These are phyloP conservation scores for Chaetophractus vellerosus DNA, from an alignment of 2,797 vertebrate genomes.

Conservation along the genomic window DNA sequence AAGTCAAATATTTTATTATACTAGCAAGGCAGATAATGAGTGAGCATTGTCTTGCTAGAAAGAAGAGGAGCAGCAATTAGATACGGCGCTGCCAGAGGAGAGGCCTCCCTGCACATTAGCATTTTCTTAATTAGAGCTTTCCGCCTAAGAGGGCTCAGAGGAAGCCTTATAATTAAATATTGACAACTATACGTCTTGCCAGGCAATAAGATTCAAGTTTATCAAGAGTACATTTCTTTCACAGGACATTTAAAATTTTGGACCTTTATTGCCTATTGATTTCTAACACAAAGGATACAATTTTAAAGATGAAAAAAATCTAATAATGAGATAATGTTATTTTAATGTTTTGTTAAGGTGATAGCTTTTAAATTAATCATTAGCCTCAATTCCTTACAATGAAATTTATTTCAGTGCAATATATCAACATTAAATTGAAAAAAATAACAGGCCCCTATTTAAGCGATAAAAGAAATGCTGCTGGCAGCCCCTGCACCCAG, in stretches of 20 bases:
- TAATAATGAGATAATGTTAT: not conserved
- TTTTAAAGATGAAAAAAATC: not conserved
- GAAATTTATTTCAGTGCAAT: not conserved
- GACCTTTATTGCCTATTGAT: not conserved
- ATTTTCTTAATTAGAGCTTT: constrained; percentile 89
- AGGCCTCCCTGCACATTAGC: constrained; percentile 85
- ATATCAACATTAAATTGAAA: not conserved
- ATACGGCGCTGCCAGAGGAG: constrained; percentile 82
- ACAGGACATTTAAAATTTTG: constrained; percentile 43
- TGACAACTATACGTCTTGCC: constrained; percentile 80
- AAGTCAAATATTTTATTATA: constrained; percentile 87
- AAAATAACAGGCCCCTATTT: not conserved
- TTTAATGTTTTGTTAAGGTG: constrained; percentile 20
- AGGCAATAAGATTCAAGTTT: constrained; percentile 81
- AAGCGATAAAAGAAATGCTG: not conserved
- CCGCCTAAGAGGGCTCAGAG: constrained; percentile 88
- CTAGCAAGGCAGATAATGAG: constrained; percentile 72
- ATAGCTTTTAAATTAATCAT: not conserved
- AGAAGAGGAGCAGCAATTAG: constrained; percentile 85
- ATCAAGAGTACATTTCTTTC: constrained; percentile 62
- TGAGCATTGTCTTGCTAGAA: constrained; percentile 81
- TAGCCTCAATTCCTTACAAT: not conserved
- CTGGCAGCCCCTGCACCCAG: not conserved
- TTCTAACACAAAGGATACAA: not conserved
- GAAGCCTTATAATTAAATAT: constrained; percentile 88